Percentiles rank a stretch among this genome's conserved stretches.
These are phyloP conservation scores for Athene noctua DNA, from an alignment of 2,113 vertebrate genomes.

Conservation along the genomic window DNA sequence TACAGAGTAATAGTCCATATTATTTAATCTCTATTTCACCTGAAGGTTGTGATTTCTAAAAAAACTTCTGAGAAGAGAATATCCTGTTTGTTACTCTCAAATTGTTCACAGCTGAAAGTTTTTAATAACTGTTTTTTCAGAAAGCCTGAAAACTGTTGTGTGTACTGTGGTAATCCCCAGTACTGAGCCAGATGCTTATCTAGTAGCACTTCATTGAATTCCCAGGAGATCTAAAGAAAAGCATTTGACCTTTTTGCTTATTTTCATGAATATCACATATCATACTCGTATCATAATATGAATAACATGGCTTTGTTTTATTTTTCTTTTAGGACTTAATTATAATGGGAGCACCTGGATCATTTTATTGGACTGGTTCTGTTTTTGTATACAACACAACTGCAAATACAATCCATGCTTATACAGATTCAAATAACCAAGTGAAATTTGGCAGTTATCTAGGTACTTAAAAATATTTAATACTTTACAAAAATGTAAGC, in stretches of 20 bases:
- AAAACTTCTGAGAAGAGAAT: not conserved
- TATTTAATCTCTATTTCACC: not conserved
- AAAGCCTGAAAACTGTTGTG: not conserved
- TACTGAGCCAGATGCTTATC: not conserved
- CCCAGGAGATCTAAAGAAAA: not conserved
- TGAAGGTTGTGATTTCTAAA: not conserved
- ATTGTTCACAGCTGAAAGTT: not conserved
- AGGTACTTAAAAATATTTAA: constrained; percentile 74
- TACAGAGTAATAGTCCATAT: not conserved
- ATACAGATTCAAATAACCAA: constrained; percentile 73
- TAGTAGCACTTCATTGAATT: not conserved
- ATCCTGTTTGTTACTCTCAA: not conserved
- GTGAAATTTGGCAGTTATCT: constrained; percentile 92
- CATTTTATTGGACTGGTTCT: constrained; percentile 91
- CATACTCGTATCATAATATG: not conserved
- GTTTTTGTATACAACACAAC: constrained; percentile 87
- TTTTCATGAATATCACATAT: not conserved
- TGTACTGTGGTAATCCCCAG: not conserved
- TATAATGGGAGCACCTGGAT: constrained; percentile 94
- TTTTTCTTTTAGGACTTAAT: constrained; percentile 85
- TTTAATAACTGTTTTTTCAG: not conserved
- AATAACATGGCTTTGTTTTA: not conserved
- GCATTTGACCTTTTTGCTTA: not conserved
- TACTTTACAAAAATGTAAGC: not conserved
- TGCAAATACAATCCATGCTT: constrained; percentile 74